Evolutionary conservation across 2,797 vertebrate genomes (phyloP).

Genomic region (Champsocephalus esox): DNA sequence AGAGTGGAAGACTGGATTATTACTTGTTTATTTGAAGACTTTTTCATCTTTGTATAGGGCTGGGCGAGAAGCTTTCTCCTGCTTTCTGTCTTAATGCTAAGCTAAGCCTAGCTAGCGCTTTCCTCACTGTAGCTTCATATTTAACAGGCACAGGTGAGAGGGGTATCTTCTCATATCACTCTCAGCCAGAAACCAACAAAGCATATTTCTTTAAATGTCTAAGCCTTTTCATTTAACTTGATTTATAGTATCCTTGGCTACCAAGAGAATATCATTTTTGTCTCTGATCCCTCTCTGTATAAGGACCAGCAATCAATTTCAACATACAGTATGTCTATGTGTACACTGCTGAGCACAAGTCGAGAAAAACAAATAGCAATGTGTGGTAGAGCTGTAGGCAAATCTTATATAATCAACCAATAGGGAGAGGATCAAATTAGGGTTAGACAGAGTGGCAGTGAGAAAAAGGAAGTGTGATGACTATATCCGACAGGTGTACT

Average conservation of each 20-base stretch:
- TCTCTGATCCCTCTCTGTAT: not conserved
- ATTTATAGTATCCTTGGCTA: not conserved
- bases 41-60: not conserved
- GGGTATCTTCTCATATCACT: too few relatives aligned
- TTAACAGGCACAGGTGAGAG: too few relatives aligned
- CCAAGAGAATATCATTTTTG: not conserved
- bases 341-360: not conserved
- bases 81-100: not conserved
- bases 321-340: not conserved
- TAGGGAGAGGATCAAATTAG: not conserved
- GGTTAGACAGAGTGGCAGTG: conserved; percentile 9
- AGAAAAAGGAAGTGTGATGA: conserved; percentile 19
- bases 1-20: not conserved
- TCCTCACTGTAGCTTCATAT: too few relatives aligned
- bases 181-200: too few relatives aligned
- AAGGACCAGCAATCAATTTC: not conserved
- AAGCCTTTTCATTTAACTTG: conserved; percentile 17
- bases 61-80: not conserved
- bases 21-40: not conserved
- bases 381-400: not conserved
- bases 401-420: not conserved
- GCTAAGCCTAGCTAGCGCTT: too few relatives aligned
- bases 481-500: conserved; percentile 49
- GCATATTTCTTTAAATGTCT: conserved; percentile 2
- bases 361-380: not conserved